A percentile compares a stretch with the other conserved stretches of the same genome.
phyloP scores from a whole-genome alignment of 1,140 invertebrate species.

The Bombus haemorrhoidalis region DNA sequence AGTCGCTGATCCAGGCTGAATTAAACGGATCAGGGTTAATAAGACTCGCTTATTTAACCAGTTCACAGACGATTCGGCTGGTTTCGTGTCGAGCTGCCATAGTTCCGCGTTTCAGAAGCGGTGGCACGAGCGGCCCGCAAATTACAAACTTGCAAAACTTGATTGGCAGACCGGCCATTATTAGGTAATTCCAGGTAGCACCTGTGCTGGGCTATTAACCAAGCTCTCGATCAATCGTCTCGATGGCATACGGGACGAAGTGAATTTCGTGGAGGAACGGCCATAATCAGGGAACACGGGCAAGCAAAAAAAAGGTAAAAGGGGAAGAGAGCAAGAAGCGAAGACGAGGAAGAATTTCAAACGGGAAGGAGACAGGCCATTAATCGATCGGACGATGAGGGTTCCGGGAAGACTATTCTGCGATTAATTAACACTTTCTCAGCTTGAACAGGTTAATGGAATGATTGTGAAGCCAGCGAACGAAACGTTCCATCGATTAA shows the following conservation, averaged over 20 bases:
- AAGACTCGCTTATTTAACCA: conserved; percentile 3
- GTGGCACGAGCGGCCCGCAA: conserved; percentile 19
- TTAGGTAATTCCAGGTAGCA: conserved; percentile 43
- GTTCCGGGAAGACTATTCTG: background rate
- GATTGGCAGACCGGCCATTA: conserved; percentile 38
- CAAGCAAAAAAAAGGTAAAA: no score
- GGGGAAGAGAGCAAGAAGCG: background rate
- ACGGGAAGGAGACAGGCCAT: background rate
- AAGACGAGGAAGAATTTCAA: no score
- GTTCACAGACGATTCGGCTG: background rate
- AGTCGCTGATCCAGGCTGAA: background rate
- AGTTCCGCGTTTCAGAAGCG: conserved; percentile 10
- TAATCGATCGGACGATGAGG: background rate
- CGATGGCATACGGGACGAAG: background rate
- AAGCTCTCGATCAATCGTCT: conserved; percentile 19
- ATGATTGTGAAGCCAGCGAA: background rate
- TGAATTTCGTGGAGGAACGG: background rate
- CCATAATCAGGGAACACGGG: background rate
- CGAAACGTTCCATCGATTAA: background rate
- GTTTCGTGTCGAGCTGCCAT: background rate
- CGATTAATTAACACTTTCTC: conserved; percentile 4
- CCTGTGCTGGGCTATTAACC: conserved; percentile 37
- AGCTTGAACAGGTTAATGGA: background rate
- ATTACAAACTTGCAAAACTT: conserved; percentile 38
- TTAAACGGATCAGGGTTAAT: conserved; percentile 23